These are phyloP conservation scores for Raja brachyura DNA, from an alignment of 2,113 vertebrate genomes.

Conservation along the genomic window DNA sequence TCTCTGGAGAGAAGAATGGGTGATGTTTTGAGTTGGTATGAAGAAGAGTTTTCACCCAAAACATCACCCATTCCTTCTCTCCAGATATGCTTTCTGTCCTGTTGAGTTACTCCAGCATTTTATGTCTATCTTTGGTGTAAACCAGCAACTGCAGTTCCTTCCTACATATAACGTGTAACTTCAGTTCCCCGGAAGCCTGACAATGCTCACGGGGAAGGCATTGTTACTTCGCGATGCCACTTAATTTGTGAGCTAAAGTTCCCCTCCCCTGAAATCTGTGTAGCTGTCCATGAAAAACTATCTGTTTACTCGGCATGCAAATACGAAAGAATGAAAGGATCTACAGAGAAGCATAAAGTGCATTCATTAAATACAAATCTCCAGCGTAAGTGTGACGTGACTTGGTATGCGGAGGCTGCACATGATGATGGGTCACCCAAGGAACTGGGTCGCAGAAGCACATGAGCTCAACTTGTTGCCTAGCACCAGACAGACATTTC, in stretches of 20 bases:
- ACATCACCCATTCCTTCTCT: too few species aligned
- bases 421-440: slow-evolving; percentile 54
- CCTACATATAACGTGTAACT: not conserved
- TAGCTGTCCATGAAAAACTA: not conserved
- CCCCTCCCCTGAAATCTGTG: not conserved
- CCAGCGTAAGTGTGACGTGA: slow-evolving; percentile 35
- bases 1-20: too few species aligned
- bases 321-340: not conserved
- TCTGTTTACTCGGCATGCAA: not conserved
- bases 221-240: too few species aligned
- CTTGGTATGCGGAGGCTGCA: slow-evolving; percentile 50
- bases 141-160: too few species aligned
- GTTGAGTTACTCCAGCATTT: too few species aligned
- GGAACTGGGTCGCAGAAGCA: slow-evolving; percentile 48
- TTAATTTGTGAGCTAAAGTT: not conserved
- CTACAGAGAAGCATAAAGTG: not conserved
- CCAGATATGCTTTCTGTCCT: too few species aligned
- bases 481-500: slow-evolving; percentile 66
- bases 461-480: slow-evolving; percentile 69
- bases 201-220: not conserved
- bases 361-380: not conserved
- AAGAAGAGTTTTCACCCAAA: too few species aligned
- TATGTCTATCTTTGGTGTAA: too few species aligned
- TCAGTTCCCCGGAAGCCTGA: not conserved
- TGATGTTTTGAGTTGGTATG: too few species aligned